Evolutionary conservation across 2,888 invertebrate species (phyloP), one percentile per base, ranked within the genome.

Genomic region (Ariolimax columbianus): DNA sequence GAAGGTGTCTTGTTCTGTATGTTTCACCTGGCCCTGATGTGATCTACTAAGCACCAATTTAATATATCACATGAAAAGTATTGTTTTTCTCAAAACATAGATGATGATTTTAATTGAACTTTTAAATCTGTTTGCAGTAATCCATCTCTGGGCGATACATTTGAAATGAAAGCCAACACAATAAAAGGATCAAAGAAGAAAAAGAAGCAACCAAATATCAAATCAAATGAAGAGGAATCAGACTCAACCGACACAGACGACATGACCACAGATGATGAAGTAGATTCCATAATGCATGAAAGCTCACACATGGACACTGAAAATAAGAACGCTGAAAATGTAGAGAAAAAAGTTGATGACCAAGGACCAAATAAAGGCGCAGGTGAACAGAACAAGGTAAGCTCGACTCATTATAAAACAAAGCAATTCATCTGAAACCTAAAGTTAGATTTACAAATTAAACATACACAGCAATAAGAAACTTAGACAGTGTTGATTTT

Each of bases 221-320:
- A 85, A 75, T 72, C 66, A 38, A 83, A 59, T 9, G 89, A 89
- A 30, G 90, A 90, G 19, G 86, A 85, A 77, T 86, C 87, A 19
- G 88, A 87, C 38, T 90, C 91, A 11, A 82, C 91, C n/a, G 89
- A 92, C 82, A 93, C 92, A 70, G 90, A 91, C 23, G 91, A 92
- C 66, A 91, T 93, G 87, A 92, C 92, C 17, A 89, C 90, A 36
- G 91, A 91, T 85, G 91, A 92, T 55, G 92, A 93, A 51, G 87
- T 89, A 63, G 89, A 90, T 19, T 88, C 88, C 36, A 88, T 85
- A 19, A 83, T 81, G 38, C 78, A 84, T 23, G 78, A 82, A 51
- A 72, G 26, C 33, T 36, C 77, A 63, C 11, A 30, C 19, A 23
- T 4, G 73, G 38, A 38, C 6, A 11, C 51, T n/a, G 72, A 38